Percentiles rank a stretch among this genome's conserved stretches.
phyloP scores from a whole-genome alignment of 2,797 vertebrate species.

The Labeo calbasu region DNA sequence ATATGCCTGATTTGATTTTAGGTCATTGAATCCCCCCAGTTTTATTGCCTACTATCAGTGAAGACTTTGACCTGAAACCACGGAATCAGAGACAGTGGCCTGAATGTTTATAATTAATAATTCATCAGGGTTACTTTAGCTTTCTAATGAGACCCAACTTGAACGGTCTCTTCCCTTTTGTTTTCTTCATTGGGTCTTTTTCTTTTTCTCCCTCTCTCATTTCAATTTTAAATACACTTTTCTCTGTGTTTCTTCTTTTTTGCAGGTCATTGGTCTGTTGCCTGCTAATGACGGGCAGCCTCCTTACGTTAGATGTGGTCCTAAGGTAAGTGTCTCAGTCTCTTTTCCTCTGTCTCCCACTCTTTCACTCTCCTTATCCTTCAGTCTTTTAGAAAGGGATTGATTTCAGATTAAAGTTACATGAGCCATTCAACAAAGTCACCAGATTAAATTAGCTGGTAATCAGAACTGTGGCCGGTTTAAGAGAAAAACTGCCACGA shows the following conservation, averaged over 20 bases:
- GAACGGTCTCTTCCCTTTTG: conserved; percentile 19
- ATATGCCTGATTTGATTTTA: neutral
- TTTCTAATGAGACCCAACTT: conserved; percentile 50
- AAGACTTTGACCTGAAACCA: conserved; percentile 6
- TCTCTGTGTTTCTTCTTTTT: neutral
- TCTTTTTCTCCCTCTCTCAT: conserved; percentile 19
- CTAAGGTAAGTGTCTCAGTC: conserved; percentile 73
- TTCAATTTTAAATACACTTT: conserved; percentile 8
- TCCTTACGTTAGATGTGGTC: conserved; percentile 78
- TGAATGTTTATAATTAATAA: conserved; percentile 41
- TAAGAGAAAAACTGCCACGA: neutral
- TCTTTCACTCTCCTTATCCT: conserved; percentile 29
- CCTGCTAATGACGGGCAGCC: conserved; percentile 70
- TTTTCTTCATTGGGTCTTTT: neutral
- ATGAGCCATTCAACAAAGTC: conserved; percentile 36
- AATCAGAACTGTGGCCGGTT: conserved; percentile 17
- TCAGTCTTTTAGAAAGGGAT: conserved; percentile 48
- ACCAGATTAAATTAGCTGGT: conserved; percentile 18
- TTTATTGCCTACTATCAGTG: neutral
- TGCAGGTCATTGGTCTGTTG: conserved; percentile 78
- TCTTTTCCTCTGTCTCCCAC: neutral
- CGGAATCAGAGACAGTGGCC: neutral
- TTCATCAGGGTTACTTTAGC: conserved; percentile 48
- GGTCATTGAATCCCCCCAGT: neutral
- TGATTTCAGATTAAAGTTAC: conserved; percentile 59